Base-by-base conservation (phyloP, 2,888 invertebrate species). In the Blastobasis lacticolella region DNA sequence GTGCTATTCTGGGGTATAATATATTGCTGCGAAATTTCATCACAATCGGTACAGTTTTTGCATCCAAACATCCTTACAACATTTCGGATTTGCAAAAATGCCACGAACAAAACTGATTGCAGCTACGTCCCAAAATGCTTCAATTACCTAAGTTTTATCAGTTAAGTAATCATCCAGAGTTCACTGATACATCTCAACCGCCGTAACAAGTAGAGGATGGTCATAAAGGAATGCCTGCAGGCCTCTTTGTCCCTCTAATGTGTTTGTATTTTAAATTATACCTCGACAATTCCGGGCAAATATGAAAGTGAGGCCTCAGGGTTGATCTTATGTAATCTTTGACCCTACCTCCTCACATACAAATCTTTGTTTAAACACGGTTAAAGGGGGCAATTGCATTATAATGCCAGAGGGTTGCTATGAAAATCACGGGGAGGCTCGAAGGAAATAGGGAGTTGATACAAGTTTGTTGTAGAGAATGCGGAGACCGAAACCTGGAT, bases 201-300 rank as follows among this genome's bases (percentile, higher is more conserved):
- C 56, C 48, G 53, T 53, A 50, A 47, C 52, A 57, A 46, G 23
- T 23, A 58, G 54, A 54, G 57, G 55, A 58, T 51, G 59, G 58
- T 61, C 57, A 58, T 58, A 60, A 57, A 46, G 55, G 54, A 52
- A 50, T 47, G 75, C 80, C 77, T 59, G 54, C 51, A 71, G 81
- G 72, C 46, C 40, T 60, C 54, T 59, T 59, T 64, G 62, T 67
- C 68, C 74, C 73, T 71, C 73, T 81, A 78, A 81, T 77, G 69
- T 73, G 73, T 68, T 78, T 75, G 71, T 71, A 69, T 72, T 74
- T 73, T 70, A 75, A 76, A 78, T 81, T 71, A 80, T 73, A 71
- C 69, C 64, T 69, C 67, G 63, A 62, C 71, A 70, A 78, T 81
- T 79, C 75, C 65, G 67, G 78, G 75, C 78, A 73, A 78, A 82